These are phyloP conservation scores for Helleia helle DNA, from an alignment of 2,888 invertebrate species.

Conservation along the genomic window DNA sequence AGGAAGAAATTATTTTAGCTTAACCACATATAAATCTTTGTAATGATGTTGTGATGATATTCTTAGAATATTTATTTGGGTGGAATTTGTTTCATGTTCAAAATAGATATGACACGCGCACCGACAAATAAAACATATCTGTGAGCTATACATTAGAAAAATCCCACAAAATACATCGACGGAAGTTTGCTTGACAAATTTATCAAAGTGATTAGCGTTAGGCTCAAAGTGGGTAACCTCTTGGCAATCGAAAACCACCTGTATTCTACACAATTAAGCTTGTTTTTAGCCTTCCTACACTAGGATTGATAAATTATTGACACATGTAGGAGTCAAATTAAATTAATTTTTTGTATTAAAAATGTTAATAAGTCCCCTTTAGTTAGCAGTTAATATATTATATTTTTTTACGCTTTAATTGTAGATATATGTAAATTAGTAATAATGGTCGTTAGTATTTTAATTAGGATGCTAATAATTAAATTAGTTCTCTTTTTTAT, in stretches of 20 bases:
- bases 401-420: slow-evolving; percentile 5
- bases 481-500: slow-evolving; percentile 1
- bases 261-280: not conserved
- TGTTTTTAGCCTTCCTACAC: not conserved
- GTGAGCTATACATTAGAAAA: not conserved
- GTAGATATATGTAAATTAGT: not conserved
- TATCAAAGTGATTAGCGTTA: slow-evolving; percentile 4
- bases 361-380: slow-evolving; percentile 1
- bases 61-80: slow-evolving; percentile 3
- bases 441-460: not conserved
- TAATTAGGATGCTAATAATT: slow-evolving; percentile 1
- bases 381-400: slow-evolving; percentile 3
- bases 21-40: no score
- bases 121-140: slow-evolving; percentile 3
- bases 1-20: no score
- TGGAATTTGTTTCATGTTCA: not conserved
- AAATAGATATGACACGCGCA: not conserved
- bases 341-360: slow-evolving; percentile 6
- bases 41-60: no score
- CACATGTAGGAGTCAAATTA: slow-evolving; percentile 7
- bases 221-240: not conserved
- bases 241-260: not conserved
- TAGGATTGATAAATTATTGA: slow-evolving; percentile 1
- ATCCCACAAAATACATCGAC: not conserved
- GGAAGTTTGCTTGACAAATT: slow-evolving; percentile 8